A percentile compares a stretch with the other conserved stretches of the same genome.
phyloP scores from a whole-genome alignment of 2,888 invertebrate genomes.

The Onthophagus sagittarius region DNA sequence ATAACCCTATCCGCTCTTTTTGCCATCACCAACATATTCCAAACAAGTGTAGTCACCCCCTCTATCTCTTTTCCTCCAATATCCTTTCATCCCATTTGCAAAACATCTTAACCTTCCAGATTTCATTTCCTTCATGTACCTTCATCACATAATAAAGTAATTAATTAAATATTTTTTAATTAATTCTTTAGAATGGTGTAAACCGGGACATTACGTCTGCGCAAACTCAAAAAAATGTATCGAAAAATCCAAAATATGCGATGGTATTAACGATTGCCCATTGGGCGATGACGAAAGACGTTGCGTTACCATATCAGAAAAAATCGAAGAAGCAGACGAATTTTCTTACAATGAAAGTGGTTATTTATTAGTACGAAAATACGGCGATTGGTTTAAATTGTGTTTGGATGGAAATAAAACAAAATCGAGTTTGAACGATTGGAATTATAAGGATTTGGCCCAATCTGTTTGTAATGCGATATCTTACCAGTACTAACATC shows the following conservation, averaged over 20 bases:
- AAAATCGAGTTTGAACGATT: slow-evolving; percentile 55
- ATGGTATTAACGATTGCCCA: slow-evolving; percentile 68
- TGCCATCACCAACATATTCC: too few species aligned
- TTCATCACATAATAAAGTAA: too few species aligned
- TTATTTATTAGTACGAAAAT: slow-evolving; percentile 70
- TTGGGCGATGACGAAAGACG: slow-evolving; percentile 72
- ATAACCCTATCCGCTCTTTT: too few species aligned
- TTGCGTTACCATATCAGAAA: slow-evolving; percentile 64
- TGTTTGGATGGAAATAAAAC: slow-evolving; percentile 67
- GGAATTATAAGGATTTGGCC: slow-evolving; percentile 67
- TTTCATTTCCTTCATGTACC: too few species aligned
- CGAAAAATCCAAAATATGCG: slow-evolving; percentile 62
- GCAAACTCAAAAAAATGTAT: slow-evolving; percentile 69
- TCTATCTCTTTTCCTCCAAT: too few species aligned
- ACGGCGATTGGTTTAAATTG: slow-evolving; percentile 73
- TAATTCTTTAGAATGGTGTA: slow-evolving; percentile 64
- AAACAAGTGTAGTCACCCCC: too few species aligned
- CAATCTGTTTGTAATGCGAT: slow-evolving; percentile 72
- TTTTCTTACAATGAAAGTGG: slow-evolving; percentile 62
- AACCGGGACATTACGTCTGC: slow-evolving; percentile 68
- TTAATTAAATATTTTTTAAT: slow-evolving; percentile 20
- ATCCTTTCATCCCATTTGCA: too few species aligned
- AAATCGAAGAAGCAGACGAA: slow-evolving; percentile 55
- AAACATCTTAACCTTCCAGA: too few species aligned
- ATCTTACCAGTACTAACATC: slow-evolving; percentile 64